These are phyloP conservation scores for Philotrypesis tridentata DNA, from an alignment of 1,140 invertebrate species.

Conservation along the genomic window DNA sequence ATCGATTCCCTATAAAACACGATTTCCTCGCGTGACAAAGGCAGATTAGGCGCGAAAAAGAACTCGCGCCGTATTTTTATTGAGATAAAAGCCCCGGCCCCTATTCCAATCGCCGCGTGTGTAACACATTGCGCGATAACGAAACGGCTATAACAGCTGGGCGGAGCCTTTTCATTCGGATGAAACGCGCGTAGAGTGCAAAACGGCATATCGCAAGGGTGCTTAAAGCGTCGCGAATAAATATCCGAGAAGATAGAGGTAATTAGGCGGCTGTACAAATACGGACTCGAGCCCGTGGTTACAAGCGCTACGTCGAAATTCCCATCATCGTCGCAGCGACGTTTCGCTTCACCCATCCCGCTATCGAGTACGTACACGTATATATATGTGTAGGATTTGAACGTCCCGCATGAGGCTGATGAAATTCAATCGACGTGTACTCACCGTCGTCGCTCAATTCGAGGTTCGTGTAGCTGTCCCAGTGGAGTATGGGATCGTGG, in stretches of 20 bases:
- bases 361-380: too few relatives aligned
- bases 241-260: neutral
- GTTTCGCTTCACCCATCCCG: too few relatives aligned
- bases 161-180: neutral
- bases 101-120: neutral
- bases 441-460: slow-evolving; percentile 75
- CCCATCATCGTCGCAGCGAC: too few relatives aligned
- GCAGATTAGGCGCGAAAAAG: neutral
- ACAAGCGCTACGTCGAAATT: too few relatives aligned
- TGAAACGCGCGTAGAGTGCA: neutral
- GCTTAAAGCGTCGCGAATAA: too few relatives aligned
- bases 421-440: slow-evolving; percentile 36
- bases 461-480: slow-evolving; percentile 89
- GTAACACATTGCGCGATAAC: neutral
- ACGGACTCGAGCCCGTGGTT: too few relatives aligned
- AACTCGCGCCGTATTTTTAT: neutral
- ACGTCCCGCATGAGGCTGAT: too few relatives aligned
- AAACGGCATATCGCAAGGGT: too few relatives aligned
- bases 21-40: neutral
- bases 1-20: slow-evolving; percentile 34
- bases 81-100: neutral
- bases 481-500: slow-evolving; percentile 84
- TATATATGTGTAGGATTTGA: too few relatives aligned
- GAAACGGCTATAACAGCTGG: neutral
- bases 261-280: too few relatives aligned